Evolutionary conservation across 2,797 vertebrate species (phyloP).

Genomic region (Hybognathus amarus): DNA sequence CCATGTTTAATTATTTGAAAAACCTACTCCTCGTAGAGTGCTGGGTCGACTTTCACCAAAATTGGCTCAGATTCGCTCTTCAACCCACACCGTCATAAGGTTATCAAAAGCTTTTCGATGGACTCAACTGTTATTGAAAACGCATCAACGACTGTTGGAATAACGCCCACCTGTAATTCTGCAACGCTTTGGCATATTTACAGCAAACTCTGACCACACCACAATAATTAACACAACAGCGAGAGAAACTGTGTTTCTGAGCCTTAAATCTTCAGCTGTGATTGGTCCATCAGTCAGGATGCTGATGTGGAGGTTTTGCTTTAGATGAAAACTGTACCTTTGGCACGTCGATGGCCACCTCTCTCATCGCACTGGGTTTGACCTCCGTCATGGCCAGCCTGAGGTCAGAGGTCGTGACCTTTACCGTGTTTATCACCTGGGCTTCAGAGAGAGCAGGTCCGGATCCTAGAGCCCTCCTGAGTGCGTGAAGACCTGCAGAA

Average conservation of each 20-base stretch:
- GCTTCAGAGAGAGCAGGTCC: conserved; percentile 74
- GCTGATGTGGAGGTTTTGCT: not conserved
- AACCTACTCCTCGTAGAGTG: not conserved
- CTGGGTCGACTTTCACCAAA: not conserved
- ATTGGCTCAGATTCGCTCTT: not conserved
- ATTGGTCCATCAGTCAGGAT: not conserved
- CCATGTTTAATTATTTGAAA: not conserved
- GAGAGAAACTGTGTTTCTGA: no score
- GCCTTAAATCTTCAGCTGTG: not conserved
- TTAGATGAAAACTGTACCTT: conserved; percentile 74
- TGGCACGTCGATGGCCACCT: conserved; percentile 93
- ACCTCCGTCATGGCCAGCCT: conserved; percentile 87
- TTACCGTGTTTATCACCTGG: conserved; percentile 80
- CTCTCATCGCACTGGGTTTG: conserved; percentile 97
- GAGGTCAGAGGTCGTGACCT: conserved; percentile 86
- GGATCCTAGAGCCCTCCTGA: conserved; percentile 79
- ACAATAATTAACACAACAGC: not conserved
- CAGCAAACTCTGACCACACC: not conserved
- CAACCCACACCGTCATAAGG: no score
- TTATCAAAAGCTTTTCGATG: no score
- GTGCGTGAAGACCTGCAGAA: conserved; percentile 82
- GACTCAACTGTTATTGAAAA: no score
- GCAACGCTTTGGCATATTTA: no score
- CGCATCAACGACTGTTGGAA: not conserved
- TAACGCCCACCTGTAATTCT: not conserved